Evolutionary conservation across 2,797 vertebrate genomes (phyloP), one percentile per base, ranked within the genome.

Genomic region (Lophura swinhoii): DNA sequence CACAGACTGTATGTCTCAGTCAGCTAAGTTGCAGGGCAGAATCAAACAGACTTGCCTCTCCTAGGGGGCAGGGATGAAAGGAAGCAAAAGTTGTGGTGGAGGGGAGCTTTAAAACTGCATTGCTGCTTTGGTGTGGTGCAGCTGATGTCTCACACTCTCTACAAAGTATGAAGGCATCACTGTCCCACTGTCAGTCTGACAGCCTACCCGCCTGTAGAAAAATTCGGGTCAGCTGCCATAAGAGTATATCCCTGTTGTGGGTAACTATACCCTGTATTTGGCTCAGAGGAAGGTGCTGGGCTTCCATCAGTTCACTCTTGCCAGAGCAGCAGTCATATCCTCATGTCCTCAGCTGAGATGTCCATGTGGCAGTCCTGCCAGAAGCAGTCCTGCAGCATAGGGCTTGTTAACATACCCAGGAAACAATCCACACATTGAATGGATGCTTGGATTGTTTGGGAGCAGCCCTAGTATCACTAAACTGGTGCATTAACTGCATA

Each of bases 401-500:
- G 6, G 18, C 43, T 87, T 93, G 74, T 84, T 90, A 87, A 79
- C 56, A 73, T 63, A 49, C 51, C 21, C 74, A 63, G 90, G 83
- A 91, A 93, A 87, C 63, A 91, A 90, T 84, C 64, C 69, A 73
- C 53, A 71, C 87, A 84, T 88, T 37, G 60, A 43, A 67, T 60
- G 58, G 63, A 71, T 95, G 35, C 74, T 74, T 88, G 77, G 84
- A 88, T 88, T 82, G 35, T 95, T 73, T 82, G 48, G 51, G 71
- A 87, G 91, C 8, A 90, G 39, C 39, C 48, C 23, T 33, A 63
- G 43, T 41, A 74, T 29, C 39, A 53, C 44, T 58, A 55, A 76
- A 63, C 15, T 16, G 70, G 29, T 81, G 71, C 80, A 93, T 95
- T 90, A 88, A 87, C 77, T 76, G 74, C 88, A 73, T 95, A 87